Conservation (phyloP, 2,888 invertebrate genomes). For the Yponomeuta sedellus region DNA sequence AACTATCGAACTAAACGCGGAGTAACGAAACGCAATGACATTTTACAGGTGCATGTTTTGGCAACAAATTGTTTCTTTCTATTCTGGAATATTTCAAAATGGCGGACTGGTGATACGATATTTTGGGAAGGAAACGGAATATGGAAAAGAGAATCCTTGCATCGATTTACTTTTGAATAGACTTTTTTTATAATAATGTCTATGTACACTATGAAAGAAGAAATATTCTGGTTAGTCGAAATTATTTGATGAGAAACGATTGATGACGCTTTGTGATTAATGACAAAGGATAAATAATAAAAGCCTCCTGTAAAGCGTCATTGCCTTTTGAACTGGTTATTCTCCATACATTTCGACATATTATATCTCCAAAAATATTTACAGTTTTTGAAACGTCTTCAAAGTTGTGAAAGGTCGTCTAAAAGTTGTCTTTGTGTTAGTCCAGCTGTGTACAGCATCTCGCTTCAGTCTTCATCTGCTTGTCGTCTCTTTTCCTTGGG, state of each 20-base stretch:
- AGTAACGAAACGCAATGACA: constrained; percentile 6
- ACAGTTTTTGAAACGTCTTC: not conserved
- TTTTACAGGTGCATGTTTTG: not conserved
- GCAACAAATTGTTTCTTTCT: not conserved
- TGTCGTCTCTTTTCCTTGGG: constrained; percentile 8
- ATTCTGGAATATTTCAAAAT: not conserved
- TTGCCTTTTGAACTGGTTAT: not conserved
- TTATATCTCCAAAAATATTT: not conserved
- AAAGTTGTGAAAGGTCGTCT: constrained; percentile 13
- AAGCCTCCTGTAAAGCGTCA: not conserved
- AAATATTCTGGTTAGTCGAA: no score
- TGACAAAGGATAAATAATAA: not conserved
- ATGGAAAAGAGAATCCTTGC: no score
- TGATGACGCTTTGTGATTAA: no score
- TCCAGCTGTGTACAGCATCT: constrained; percentile 8
- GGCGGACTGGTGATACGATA: not conserved
- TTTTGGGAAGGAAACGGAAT: no score
- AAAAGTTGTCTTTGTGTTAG: constrained; percentile 1
- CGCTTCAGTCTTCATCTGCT: constrained; percentile 5
- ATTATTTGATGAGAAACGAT: no score
- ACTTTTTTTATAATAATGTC: no score
- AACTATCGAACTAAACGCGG: constrained; percentile 24
- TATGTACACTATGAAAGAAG: no score
- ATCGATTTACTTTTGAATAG: no score
- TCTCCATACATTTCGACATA: not conserved